Evolutionary conservation across 2,797 vertebrate genomes (phyloP).

Genomic region (Falco novaeseelandiae): DNA sequence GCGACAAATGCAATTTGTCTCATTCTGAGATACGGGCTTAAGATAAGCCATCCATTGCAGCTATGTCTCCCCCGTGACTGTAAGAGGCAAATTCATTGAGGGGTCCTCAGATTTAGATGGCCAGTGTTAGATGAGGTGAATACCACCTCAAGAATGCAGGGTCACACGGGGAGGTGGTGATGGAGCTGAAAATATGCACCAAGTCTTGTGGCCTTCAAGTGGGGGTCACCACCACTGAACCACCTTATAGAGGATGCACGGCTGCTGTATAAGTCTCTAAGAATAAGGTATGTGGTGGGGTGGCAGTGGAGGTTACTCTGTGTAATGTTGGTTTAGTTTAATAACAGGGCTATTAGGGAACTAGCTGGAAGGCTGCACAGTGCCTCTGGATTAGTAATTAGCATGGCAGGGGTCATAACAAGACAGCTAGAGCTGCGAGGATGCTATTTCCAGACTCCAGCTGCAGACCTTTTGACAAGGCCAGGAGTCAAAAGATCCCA

Average conservation of each 20-base stretch:
- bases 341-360: background rate
- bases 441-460: background rate
- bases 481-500: background rate
- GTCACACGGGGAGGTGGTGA: background rate
- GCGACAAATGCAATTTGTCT: background rate
- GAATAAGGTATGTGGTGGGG: background rate
- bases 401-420: background rate
- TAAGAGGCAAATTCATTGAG: background rate
- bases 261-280: background rate
- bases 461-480: background rate
- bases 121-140: background rate
- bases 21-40: background rate
- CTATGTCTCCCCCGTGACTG: background rate
- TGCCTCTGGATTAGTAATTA: background rate
- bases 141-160: background rate
- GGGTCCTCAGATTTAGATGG: background rate
- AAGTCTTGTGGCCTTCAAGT: background rate
- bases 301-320: background rate
- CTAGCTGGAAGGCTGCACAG: background rate
- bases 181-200: background rate
- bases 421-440: background rate
- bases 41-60: background rate
- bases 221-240: background rate
- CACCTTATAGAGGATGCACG: background rate
- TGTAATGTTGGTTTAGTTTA: background rate